Conservation (phyloP, 2,797 vertebrate genomes). For the Xenops minutus region DNA sequence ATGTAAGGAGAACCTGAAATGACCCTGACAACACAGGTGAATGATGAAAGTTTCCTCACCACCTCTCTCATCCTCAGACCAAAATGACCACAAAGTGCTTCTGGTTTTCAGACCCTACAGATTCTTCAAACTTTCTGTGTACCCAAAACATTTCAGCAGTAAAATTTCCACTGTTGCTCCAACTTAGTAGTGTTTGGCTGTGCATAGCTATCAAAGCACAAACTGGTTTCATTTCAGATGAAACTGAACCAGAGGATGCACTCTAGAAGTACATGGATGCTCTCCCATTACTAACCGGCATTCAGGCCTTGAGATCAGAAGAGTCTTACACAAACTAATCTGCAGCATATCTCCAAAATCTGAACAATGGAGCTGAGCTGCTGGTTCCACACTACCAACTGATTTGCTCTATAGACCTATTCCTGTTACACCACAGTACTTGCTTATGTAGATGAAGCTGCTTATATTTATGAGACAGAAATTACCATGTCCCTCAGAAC, state of each 20-base stretch:
- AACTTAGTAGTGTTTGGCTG: not conserved
- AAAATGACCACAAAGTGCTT: not conserved
- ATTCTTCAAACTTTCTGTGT: not conserved
- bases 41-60: not conserved
- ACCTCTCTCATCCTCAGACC: not conserved
- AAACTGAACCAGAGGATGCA: not conserved
- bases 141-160: not conserved
- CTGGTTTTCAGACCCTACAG: not conserved
- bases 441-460: not conserved
- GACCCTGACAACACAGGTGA: not conserved
- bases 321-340: not conserved
- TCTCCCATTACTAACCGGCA: not conserved
- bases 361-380: not conserved
- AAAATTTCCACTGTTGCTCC: not conserved
- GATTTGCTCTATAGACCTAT: not conserved
- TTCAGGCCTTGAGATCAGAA: not conserved
- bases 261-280: not conserved
- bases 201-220: not conserved
- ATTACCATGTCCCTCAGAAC: not conserved
- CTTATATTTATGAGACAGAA: not conserved
- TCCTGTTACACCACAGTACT: not conserved
- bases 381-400: not conserved
- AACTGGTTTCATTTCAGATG: not conserved
- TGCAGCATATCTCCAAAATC: not conserved
- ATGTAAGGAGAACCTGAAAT: not conserved